Percentiles rank a stretch among this genome's conserved stretches.
Conservation (phyloP, 1,140 invertebrate genomes). For the Bombus huntii region DNA sequence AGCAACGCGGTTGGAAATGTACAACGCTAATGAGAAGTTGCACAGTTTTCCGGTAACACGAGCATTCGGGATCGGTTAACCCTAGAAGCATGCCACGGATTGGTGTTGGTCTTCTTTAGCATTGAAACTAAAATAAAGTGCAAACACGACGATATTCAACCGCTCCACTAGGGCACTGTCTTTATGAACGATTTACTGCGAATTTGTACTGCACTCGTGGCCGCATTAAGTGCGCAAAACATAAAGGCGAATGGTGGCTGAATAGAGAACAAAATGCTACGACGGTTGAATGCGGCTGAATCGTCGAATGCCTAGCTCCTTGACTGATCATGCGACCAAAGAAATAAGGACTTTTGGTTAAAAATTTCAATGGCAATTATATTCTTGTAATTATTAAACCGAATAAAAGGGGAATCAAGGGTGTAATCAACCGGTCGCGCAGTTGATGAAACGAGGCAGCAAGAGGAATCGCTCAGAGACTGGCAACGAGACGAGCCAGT, state of each 20-base stretch:
- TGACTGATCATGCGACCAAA: constrained; percentile 24
- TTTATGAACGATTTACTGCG: constrained; percentile 60
- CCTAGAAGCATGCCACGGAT: not conserved
- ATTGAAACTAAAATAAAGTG: constrained; percentile 60
- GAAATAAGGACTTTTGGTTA: not conserved
- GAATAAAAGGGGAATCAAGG: constrained; percentile 34
- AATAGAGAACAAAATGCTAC: constrained; percentile 22
- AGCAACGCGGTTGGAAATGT: constrained; percentile 25
- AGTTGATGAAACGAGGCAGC: not conserved
- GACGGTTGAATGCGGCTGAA: constrained; percentile 44
- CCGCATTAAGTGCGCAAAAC: constrained; percentile 24
- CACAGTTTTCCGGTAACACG: constrained; percentile 17
- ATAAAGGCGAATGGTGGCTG: constrained; percentile 18
- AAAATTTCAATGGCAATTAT: constrained; percentile 53
- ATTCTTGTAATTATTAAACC: constrained; percentile 31
- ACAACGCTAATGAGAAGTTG: constrained; percentile 44
- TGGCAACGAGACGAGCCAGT: not conserved
- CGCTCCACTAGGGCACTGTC: constrained; percentile 8
- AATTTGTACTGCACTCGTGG: constrained; percentile 19
- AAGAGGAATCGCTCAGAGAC: no score
- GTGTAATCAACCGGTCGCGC: not conserved
- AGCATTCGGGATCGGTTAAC: constrained; percentile 32
- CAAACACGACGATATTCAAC: constrained; percentile 25
- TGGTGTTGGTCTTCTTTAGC: not conserved
- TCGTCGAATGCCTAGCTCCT: constrained; percentile 20